phyloP scores from a whole-genome alignment of 2,113 vertebrate species.

The Tor tambroides region DNA sequence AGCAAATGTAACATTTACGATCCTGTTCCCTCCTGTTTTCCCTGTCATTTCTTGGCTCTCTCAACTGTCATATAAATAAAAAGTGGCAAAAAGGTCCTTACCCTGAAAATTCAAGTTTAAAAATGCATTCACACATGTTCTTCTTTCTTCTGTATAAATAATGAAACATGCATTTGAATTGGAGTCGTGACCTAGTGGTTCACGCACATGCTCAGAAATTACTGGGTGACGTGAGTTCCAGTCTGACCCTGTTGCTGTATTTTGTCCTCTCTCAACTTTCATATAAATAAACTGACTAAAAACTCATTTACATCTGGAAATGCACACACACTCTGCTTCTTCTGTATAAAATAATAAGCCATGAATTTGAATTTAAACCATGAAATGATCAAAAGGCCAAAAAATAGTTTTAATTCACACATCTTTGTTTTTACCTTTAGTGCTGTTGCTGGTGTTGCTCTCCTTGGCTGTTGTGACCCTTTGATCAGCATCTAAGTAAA shows the following conservation, averaged over 20 bases:
- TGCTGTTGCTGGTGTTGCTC: slow-evolving; percentile 13
- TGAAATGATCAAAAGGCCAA: neutral
- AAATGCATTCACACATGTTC: neutral
- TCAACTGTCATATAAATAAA: neutral
- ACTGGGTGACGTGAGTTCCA: neutral
- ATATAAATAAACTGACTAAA: neutral
- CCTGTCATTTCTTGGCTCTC: neutral
- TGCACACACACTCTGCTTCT: neutral
- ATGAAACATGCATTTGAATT: neutral
- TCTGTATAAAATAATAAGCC: neutral
- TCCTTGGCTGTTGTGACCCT: slow-evolving; percentile 19
- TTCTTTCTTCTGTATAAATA: neutral
- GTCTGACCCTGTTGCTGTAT: neutral
- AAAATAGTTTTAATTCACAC: neutral
- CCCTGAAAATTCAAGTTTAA: neutral
- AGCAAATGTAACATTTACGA: neutral
- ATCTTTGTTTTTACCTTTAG: slow-evolving; percentile 52
- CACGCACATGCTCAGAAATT: neutral
- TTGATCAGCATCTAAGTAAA: slow-evolving; percentile 34
- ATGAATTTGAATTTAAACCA: neutral
- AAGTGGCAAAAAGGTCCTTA: neutral
- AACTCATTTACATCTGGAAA: neutral
- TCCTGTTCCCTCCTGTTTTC: neutral
- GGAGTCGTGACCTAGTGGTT: neutral
- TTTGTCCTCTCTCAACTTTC: neutral